A percentile compares a stretch with the other conserved stretches of the same genome.
Conservation (phyloP, 92 coral and sea anemone genomes). For the Isaurus tuberculatus region DNA sequence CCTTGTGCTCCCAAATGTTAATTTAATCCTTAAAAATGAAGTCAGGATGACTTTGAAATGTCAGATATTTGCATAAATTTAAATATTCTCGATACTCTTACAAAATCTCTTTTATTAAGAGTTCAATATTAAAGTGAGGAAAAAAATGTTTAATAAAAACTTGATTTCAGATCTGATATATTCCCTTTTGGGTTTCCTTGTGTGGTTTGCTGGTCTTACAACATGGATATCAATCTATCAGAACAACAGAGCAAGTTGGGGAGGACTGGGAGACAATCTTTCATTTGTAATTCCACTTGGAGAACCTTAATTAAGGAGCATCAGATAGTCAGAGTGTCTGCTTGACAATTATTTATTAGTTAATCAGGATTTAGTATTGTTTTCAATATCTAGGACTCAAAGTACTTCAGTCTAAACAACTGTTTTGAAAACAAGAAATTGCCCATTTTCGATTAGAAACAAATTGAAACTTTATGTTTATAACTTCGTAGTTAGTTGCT, state of each 20-base stretch:
- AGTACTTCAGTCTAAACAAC: no score
- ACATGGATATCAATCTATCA: slow-evolving; percentile 89
- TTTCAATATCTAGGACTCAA: not conserved
- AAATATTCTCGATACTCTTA: no score
- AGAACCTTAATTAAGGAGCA: slow-evolving; percentile 62
- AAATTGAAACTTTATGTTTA: not conserved
- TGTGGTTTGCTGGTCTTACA: slow-evolving; percentile 91
- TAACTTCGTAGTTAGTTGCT: not conserved
- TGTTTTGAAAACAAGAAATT: not conserved
- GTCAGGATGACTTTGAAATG: no score
- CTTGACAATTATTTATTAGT: not conserved
- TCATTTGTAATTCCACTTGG: slow-evolving; percentile 97
- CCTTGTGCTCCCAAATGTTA: no score
- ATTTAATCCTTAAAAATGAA: no score
- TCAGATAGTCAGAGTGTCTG: not conserved
- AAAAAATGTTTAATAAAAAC: not conserved
- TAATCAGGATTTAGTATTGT: not conserved
- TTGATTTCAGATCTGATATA: slow-evolving; percentile 75
- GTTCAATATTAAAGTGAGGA: no score
- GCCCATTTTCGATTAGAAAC: no score
- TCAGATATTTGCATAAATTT: no score
- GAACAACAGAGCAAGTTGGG: slow-evolving; percentile 94
- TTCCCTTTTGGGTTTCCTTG: slow-evolving; percentile 80
- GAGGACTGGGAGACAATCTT: slow-evolving; percentile 83
- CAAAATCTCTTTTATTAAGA: no score